Conservation (phyloP, 2,888 invertebrate genomes). For the Crematogaster levior region DNA sequence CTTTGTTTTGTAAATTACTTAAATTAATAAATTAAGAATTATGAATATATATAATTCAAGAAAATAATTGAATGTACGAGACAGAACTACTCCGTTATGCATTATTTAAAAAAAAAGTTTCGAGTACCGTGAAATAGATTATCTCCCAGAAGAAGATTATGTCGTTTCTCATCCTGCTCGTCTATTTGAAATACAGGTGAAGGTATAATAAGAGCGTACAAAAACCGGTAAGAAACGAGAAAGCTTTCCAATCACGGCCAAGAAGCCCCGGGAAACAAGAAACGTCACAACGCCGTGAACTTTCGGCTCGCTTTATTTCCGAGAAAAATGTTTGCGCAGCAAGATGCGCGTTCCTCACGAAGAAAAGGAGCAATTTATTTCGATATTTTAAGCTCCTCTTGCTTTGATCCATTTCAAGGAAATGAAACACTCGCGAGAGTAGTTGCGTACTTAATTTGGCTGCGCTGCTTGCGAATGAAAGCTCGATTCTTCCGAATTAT, state of each 20-base stretch:
- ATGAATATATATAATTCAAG: neutral
- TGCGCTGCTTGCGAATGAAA: slow-evolving; percentile 8
- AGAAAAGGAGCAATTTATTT: slow-evolving; percentile 55
- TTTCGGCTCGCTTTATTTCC: slow-evolving; percentile 48
- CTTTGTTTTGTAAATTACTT: neutral
- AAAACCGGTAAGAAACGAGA: slow-evolving; percentile 34
- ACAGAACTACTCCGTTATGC: neutral
- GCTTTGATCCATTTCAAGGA: slow-evolving; percentile 35
- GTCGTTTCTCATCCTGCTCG: slow-evolving; percentile 14
- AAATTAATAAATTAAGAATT: neutral
- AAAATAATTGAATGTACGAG: neutral
- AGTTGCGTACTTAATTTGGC: slow-evolving; percentile 41
- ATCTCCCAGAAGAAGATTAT: slow-evolving; percentile 26
- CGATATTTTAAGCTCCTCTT: slow-evolving; percentile 40
- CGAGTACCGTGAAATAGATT: neutral
- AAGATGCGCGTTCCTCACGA: slow-evolving; percentile 22
- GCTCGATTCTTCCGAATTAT: neutral
- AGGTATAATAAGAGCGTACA: slow-evolving; percentile 12
- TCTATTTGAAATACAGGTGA: slow-evolving; percentile 32
- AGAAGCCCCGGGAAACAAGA: slow-evolving; percentile 38
- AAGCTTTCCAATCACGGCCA: slow-evolving; percentile 49
- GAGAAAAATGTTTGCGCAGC: slow-evolving; percentile 44
- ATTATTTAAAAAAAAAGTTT: slow-evolving; percentile 36
- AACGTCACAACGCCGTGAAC: slow-evolving; percentile 45
- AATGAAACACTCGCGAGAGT: slow-evolving; percentile 17